Evolutionary conservation across 2,113 vertebrate species (phyloP), one percentile per base, ranked within the genome.

Genomic region (Sardina pilchardus): DNA sequence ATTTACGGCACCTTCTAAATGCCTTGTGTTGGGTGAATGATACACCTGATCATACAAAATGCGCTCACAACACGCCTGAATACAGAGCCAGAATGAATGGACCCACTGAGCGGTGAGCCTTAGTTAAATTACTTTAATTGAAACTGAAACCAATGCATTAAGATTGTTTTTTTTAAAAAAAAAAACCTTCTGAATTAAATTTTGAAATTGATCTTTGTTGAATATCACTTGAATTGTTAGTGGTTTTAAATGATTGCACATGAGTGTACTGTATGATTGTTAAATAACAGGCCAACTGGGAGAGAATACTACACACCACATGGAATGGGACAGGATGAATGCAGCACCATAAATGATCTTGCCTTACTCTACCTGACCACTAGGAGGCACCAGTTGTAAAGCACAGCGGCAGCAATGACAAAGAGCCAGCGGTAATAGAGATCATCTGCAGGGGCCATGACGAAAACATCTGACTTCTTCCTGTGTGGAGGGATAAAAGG

Each of bases 331-430:
- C 50, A 9, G 7, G 45, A 47, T 24, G 53, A 21, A 59, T 59
- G 19, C 19, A 24, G 17, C 19, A 21, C 53, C 17, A 21, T 17
- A 21, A 56, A 21, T 56, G 53, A 56, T 59, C 53, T 59, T 81
- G 50, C 24, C 14, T 45, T 86, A 84, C 39, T 94, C 93, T 86
- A 99, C 98, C 98, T 98, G 91, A 95, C 97, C 53, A 99, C 89
- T 0, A 99, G 92, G 45, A 98, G 85, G 83, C 96, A 98, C 97
- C 97, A 98, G 93, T 98, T 99, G 81, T 98, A 99, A 82, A 99
- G 94, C 7, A 97, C 96, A 67, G 96, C 96, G 56, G 94, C 86
- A 12, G 96, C 95, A n/a, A 97, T 96, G 89, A 99, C 91, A 83
- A 96, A 93, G 81, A 99, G 94, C 98, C 98, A 99, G 39, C 90